Base-by-base conservation (phyloP, 2,888 invertebrate genomes). In the Leptinotarsa haldemani region DNA sequence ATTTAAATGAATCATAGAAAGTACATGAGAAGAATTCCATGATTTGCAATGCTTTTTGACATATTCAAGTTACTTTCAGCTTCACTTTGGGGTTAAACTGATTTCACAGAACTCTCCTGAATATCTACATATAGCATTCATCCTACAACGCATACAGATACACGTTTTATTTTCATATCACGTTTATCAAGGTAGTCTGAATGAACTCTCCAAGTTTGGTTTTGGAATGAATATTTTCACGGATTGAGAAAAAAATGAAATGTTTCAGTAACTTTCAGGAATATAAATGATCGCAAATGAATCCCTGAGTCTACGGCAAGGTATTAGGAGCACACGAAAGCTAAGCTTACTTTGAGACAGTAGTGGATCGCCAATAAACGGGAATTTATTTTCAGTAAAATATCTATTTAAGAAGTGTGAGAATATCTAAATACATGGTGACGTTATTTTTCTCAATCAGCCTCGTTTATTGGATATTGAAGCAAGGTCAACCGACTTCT, bases 261-360 rank as follows among this genome's bases (percentile, higher is more conserved):
- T 81, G 83, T 83, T 81, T 78, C 30, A 68, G 79, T 82, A 82
- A 82, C 78, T 83, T 83, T 79, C 75, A 75, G 74, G 84, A 83
- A 84, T 84, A 84, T 84, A 84, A 84, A 84, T 83, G 84, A 82
- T 83, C 82, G 82, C 82, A 84, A 84, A 84, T 84, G 84, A 83
- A 84, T 84, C 83, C 82, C 78, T 74, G 78, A 78, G 69, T 73
- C 71, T 50, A 13, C 46, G 48, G 30, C 30, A 20, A 3, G 30
- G 58, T 48, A 18, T 16, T 20, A 40, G 30, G 9, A n/a, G 25
- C 7, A 15, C 25, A 61, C n/a, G 7, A 16, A 16, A 61, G 30
- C 5, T 40, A 40, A 40, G 30, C 2, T 40, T 0, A 16, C n/a
- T 30, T 61, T 16, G 9, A 61, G n/a, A 1, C 30, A 61, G 30